Conservation (phyloP, 2,888 invertebrate genomes). For the Drosophila quasianomalipes region DNA sequence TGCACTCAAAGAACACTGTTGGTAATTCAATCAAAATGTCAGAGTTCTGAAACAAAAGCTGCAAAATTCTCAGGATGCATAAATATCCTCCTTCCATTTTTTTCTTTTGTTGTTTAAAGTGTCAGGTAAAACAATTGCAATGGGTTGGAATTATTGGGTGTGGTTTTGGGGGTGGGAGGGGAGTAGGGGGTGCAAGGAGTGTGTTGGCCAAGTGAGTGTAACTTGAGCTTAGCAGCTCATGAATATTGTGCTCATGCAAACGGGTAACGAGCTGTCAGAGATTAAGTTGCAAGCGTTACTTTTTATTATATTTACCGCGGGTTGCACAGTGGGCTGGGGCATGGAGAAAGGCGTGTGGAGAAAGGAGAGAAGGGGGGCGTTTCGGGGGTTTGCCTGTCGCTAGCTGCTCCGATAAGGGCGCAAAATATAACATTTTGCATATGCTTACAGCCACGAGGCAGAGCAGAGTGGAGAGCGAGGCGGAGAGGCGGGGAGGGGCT, state of each 20-base stretch:
- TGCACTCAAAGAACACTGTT: constrained; percentile 6
- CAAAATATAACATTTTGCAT: constrained; percentile 78
- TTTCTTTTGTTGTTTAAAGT: constrained; percentile 29
- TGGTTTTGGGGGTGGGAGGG: not conserved
- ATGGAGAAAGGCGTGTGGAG: not conserved
- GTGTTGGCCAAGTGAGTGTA: constrained; percentile 67
- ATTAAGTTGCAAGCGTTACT: constrained; percentile 82
- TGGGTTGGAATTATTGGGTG: constrained; percentile 5
- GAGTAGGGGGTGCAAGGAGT: constrained; percentile 3
- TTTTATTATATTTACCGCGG: constrained; percentile 78
- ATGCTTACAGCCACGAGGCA: constrained; percentile 61
- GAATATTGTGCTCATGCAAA: constrained; percentile 82
- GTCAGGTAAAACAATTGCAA: constrained; percentile 67
- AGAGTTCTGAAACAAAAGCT: constrained; percentile 58
- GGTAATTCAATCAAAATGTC: constrained; percentile 80
- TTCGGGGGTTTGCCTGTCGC: constrained; percentile 42
- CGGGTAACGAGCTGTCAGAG: constrained; percentile 82
- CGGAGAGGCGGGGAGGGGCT: constrained; percentile 1
- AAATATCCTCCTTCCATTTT: constrained; percentile 49
- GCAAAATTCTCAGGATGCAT: constrained; percentile 66
- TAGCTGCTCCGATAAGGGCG: constrained; percentile 70
- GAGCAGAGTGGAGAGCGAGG: not conserved
- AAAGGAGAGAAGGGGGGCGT: not conserved
- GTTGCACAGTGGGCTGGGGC: not conserved
- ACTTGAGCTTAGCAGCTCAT: constrained; percentile 83